A percentile compares a stretch with the other conserved stretches of the same genome.
These are phyloP conservation scores for Tragelaphus buxtoni DNA, from an alignment of 2,113 vertebrate genomes.

Conservation along the genomic window DNA sequence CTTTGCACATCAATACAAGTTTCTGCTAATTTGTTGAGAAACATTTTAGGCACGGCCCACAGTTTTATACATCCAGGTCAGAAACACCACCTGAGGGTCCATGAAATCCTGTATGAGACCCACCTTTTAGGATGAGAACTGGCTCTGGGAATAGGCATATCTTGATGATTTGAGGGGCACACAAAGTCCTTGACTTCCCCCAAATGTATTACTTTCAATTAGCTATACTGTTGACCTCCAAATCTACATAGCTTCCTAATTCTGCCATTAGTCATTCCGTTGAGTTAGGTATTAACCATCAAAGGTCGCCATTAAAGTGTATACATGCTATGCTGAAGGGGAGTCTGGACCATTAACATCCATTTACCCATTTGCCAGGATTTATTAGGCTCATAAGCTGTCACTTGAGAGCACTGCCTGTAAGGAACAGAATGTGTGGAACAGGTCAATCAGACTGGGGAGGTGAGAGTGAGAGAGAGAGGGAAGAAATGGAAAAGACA, in stretches of 20 bases:
- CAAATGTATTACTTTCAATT: slow-evolving; percentile 26
- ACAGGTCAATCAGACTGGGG: neutral
- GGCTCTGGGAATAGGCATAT: neutral
- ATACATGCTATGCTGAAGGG: slow-evolving; percentile 18
- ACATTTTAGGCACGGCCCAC: neutral
- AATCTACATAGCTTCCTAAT: slow-evolving; percentile 53
- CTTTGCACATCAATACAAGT: neutral
- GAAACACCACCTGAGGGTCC: neutral
- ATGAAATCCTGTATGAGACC: neutral
- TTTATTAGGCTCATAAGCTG: slow-evolving; percentile 57
- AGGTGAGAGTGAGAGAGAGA: neutral
- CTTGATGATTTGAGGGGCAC: neutral
- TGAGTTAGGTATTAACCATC: slow-evolving; percentile 50
- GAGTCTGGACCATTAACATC: slow-evolving; percentile 57
- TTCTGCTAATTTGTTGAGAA: neutral
- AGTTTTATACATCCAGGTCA: neutral
- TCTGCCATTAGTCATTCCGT: slow-evolving; percentile 47
- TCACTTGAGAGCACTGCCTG: slow-evolving; percentile 25
- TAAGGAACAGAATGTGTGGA: neutral
- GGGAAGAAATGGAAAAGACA: neutral
- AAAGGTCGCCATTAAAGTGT: slow-evolving; percentile 62
- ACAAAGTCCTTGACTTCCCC: slow-evolving; percentile 44
- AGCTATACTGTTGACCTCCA: slow-evolving; percentile 35
- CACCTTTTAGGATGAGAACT: neutral
- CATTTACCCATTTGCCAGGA: slow-evolving; percentile 61